Percentiles rank a stretch among this genome's conserved stretches.
Evolutionary conservation across 1,140 invertebrate genomes (phyloP).

Genomic region (Magallana angulata): DNA sequence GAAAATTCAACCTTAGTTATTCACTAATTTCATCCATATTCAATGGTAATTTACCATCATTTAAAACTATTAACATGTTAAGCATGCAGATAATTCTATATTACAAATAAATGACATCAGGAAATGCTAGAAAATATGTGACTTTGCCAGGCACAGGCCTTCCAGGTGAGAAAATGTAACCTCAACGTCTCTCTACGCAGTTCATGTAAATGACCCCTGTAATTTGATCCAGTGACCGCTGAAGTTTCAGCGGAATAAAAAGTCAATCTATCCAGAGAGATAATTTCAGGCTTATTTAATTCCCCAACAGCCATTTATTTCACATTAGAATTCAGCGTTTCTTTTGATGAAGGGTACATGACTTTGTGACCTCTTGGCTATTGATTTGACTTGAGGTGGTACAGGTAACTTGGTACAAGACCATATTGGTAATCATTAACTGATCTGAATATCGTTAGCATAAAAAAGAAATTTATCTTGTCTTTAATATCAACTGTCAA

Average conservation of each 20-base stretch:
- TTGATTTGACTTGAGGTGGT: not conserved
- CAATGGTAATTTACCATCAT: no score
- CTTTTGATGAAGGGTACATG: not conserved
- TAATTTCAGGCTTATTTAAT: constrained; percentile 5
- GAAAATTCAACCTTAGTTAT: no score
- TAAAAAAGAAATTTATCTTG: constrained; percentile 8
- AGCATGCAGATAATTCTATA: no score
- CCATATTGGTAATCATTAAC: not conserved
- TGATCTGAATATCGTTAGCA: not conserved
- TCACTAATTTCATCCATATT: no score
- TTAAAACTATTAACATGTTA: no score
- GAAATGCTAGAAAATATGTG: no score
- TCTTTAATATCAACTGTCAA: not conserved
- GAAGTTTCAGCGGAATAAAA: not conserved
- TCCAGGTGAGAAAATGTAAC: no score
- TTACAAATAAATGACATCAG: no score
- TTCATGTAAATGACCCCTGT: not conserved
- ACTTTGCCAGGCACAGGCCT: no score
- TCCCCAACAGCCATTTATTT: constrained; percentile 17
- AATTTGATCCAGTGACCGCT: not conserved
- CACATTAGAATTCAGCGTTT: not conserved
- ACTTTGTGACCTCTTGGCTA: constrained; percentile 10
- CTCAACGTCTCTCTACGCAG: no score
- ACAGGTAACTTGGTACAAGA: not conserved
- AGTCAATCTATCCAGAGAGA: not conserved